Evolutionary conservation across 2,113 vertebrate species (phyloP).

Genomic region (Daubentonia madagascariensis): DNA sequence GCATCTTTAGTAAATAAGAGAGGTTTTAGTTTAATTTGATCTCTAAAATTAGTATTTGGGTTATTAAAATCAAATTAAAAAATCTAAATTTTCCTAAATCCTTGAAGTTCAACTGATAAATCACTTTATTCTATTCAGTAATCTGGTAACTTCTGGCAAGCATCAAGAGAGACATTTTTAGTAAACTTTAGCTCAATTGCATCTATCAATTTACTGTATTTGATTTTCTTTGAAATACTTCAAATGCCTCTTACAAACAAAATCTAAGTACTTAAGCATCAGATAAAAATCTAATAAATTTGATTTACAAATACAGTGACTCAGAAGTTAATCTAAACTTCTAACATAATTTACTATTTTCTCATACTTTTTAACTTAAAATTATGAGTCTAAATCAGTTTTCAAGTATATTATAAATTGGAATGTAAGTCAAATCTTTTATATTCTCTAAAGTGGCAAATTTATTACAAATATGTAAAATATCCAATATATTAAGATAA

Average conservation of each 20-base stretch:
- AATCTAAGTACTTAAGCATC: background rate
- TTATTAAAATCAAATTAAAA: background rate
- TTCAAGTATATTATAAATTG: background rate
- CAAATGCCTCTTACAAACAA: background rate
- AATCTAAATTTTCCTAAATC: background rate
- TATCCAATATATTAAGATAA: background rate
- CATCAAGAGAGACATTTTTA: background rate
- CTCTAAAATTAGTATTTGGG: background rate
- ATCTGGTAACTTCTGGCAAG: background rate
- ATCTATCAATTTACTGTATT: background rate
- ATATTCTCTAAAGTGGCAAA: background rate
- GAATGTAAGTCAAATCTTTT: background rate
- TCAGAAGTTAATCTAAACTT: background rate
- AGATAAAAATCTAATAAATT: background rate
- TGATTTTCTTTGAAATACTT: conserved; percentile 6
- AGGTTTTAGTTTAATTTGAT: background rate
- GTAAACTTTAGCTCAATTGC: background rate
- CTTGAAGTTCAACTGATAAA: background rate
- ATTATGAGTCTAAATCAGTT: background rate
- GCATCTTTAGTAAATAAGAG: background rate
- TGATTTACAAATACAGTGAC: background rate
- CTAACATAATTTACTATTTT: background rate
- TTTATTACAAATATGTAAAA: background rate
- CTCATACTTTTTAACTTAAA: background rate
- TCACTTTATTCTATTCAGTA: background rate